Evolutionary conservation across 2,113 vertebrate species (phyloP), one percentile per base, ranked within the genome.

Genomic region (Apteryx mantelli): DNA sequence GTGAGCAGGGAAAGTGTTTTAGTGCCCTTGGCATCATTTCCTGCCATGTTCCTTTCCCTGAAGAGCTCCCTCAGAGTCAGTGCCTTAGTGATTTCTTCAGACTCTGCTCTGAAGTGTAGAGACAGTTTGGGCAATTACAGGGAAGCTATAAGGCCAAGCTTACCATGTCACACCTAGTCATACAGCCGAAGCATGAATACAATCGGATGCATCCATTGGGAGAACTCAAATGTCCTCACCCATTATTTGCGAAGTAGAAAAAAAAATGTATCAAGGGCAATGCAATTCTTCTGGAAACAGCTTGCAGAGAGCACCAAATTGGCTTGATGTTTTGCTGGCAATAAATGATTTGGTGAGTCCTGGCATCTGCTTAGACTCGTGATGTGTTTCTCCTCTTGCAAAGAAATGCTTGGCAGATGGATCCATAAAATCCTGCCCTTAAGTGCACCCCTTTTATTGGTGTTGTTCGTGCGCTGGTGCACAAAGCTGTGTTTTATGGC

Each of bases 351-450:
- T 86, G 85, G 55, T 73, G 86, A 90, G 68, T 83, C 61, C 55
- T 84, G 76, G 55, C 46, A 60, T 92, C 85, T 91, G 79, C 68
- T 89, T 89, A 86, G 42, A 34, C 46, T 91, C 73, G 38, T 44
- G 48, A 63, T 24, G 48, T 75, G 32, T 88, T 93, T 82, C 64
- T 92, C 9, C 14, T 65, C 38, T 89, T 81, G 38, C 38, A 78
- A 90, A 89, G 50, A 93, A 86, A 81, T 56, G 17, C 44, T 91
- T 95, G 94, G 88, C 89, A 95, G 95, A 95, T 93, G 78, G 76
- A 83, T 80, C 28, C 32, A 86, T 94, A 93, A 95, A 94, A 86
- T 75, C 52, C n/a, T 60, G 40, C 55, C 36, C 40, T 70, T 74
- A 92, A 93, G 22, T 60, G 78, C 58, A 86, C 40, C 71, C 50